These are phyloP conservation scores for Schizaphis graminum DNA, from an alignment of 2,888 invertebrate genomes.

Conservation along the genomic window DNA sequence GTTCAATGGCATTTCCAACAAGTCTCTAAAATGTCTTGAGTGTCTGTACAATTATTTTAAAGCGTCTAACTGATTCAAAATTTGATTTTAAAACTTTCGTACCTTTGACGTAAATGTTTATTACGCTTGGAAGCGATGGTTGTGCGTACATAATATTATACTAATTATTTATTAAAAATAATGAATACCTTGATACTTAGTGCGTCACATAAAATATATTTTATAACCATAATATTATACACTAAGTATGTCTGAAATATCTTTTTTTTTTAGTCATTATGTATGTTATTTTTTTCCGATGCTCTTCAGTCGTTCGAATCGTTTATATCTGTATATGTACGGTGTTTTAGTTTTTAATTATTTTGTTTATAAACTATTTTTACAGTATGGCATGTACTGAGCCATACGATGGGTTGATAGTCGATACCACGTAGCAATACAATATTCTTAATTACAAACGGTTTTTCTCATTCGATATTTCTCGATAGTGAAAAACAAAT, in stretches of 20 bases:
- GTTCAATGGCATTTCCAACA: constrained; percentile 13
- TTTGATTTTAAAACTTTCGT: background rate
- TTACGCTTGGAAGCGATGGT: background rate
- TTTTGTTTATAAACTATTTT: background rate
- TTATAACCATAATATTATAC: background rate
- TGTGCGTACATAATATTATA: background rate
- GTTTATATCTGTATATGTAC: background rate
- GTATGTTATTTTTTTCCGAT: background rate
- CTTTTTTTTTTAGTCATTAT: background rate
- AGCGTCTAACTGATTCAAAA: background rate
- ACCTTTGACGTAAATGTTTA: background rate
- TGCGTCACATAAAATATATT: too few species aligned
- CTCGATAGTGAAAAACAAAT: background rate
- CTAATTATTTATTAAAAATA: background rate
- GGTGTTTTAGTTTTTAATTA: background rate
- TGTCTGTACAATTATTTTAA: background rate
- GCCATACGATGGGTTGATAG: background rate
- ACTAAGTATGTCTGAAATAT: background rate
- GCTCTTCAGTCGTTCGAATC: background rate
- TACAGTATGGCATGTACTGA: background rate
- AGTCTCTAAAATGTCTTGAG: background rate
- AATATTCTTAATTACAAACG: background rate
- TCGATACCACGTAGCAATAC: background rate
- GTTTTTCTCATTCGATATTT: background rate
- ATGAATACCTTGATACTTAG: background rate